These are phyloP conservation scores for Eulemur rubriventer DNA, from an alignment of 2,797 vertebrate species.

Conservation along the genomic window DNA sequence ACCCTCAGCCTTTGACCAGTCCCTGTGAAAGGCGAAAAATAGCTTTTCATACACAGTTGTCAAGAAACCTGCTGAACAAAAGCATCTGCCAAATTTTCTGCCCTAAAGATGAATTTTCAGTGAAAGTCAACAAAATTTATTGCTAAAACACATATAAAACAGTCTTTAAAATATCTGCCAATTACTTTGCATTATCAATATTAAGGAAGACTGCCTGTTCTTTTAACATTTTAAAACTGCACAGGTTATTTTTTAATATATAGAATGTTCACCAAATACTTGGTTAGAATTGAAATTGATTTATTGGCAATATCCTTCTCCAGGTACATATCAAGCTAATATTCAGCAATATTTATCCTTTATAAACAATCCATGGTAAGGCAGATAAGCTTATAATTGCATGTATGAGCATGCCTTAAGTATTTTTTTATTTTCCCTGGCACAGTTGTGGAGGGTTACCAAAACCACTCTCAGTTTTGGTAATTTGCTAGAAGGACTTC, in stretches of 20 bases:
- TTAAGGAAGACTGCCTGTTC: neutral
- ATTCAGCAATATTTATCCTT: neutral
- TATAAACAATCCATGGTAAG: neutral
- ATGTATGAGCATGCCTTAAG: neutral
- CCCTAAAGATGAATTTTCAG: slow-evolving; percentile 63
- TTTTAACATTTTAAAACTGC: neutral
- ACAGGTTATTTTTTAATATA: neutral
- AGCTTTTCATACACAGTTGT: slow-evolving; percentile 65
- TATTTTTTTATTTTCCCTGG: neutral
- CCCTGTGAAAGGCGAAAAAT: slow-evolving; percentile 59
- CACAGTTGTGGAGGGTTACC: neutral
- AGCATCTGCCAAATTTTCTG: slow-evolving; percentile 61
- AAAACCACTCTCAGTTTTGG: neutral
- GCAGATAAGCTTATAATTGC: neutral
- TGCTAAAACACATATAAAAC: slow-evolving; percentile 51
- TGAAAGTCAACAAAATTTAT: slow-evolving; percentile 69
- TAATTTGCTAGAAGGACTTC: neutral
- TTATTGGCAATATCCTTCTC: neutral
- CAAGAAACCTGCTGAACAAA: slow-evolving; percentile 72
- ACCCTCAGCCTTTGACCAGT: slow-evolving; percentile 69
- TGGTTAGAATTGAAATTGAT: slow-evolving; percentile 26
- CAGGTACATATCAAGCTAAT: neutral
- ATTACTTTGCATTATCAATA: neutral
- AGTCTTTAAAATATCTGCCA: slow-evolving; percentile 21
- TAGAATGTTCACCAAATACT: neutral